Percentiles rank a stretch among this genome's conserved stretches.
Evolutionary conservation across 2,797 vertebrate genomes (phyloP).

Genomic region (Pteropus rufus): DNA sequence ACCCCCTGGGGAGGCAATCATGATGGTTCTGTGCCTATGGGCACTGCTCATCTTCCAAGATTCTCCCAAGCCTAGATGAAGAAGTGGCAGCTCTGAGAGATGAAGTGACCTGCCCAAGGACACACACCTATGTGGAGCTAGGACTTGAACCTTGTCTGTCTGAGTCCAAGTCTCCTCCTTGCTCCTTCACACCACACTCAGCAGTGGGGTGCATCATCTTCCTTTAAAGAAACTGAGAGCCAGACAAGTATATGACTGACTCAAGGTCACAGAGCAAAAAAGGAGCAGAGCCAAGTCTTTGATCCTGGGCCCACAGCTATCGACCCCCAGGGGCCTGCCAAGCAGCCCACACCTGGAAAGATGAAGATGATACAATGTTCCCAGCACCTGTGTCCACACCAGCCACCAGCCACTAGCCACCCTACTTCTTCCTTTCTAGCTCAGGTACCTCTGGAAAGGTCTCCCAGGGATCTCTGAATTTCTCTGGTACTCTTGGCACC

Average conservation of each 20-base stretch:
- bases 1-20: not conserved
- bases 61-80: not conserved
- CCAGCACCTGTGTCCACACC: not conserved
- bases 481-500: too few species aligned
- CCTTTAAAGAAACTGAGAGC: not conserved
- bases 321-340: too few species aligned
- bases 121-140: rapidly evolving
- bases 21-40: not conserved
- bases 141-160: not conserved
- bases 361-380: rapidly evolving
- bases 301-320: not conserved
- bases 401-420: not conserved
- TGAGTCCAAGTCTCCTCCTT: not conserved
- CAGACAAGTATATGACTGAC: not conserved
- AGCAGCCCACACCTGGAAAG: not conserved
- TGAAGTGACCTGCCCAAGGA: rapidly evolving
- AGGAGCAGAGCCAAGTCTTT: not conserved
- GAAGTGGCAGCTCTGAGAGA: not conserved
- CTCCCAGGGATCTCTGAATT: not conserved
- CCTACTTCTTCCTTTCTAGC: not conserved
- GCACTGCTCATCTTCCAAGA: not conserved
- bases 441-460: not conserved
- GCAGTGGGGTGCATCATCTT: not conserved
- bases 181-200: not conserved
- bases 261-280: not conserved